A percentile compares a stretch with the other conserved stretches of the same genome.
Conservation (phyloP, 2,797 vertebrate species). For the Poeciliopsis presidionis region DNA sequence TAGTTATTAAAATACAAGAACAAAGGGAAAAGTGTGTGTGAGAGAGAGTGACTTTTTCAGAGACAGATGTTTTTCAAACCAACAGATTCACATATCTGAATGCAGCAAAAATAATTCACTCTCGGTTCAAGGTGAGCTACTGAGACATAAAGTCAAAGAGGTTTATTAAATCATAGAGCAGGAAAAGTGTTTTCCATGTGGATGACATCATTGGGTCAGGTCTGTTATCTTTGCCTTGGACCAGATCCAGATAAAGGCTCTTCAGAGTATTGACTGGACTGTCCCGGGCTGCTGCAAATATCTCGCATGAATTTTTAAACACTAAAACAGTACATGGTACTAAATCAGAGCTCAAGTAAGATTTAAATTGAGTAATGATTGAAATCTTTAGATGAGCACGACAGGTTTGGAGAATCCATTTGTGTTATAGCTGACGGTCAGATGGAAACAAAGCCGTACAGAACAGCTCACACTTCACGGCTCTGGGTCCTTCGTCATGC, state of each 20-base stretch:
- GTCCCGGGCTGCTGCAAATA: conserved; percentile 16
- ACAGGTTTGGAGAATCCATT: background rate
- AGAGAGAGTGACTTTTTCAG: background rate
- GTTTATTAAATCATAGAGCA: conserved; percentile 21
- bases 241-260: conserved; percentile 38
- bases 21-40: background rate
- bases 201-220: conserved; percentile 63
- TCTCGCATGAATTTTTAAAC: conserved; percentile 1
- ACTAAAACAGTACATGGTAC: too few relatives aligned
- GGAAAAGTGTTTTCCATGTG: conserved; percentile 38
- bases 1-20: background rate
- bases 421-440: conserved; percentile 15
- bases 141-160: conserved; percentile 12
- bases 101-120: background rate
- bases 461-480: background rate
- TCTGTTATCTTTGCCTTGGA: conserved; percentile 48
- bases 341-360: background rate
- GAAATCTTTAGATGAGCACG: background rate
- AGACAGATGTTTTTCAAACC: background rate
- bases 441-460: conserved; percentile 10
- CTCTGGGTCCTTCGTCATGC: conserved; percentile 11
- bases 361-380: background rate
- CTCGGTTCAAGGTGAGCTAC: conserved; percentile 32
- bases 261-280: conserved; percentile 49
- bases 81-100: background rate